Percentiles rank a stretch among this genome's conserved stretches.
These are phyloP conservation scores for Anser cygnoides DNA, from an alignment of 2,113 vertebrate genomes.

Conservation along the genomic window DNA sequence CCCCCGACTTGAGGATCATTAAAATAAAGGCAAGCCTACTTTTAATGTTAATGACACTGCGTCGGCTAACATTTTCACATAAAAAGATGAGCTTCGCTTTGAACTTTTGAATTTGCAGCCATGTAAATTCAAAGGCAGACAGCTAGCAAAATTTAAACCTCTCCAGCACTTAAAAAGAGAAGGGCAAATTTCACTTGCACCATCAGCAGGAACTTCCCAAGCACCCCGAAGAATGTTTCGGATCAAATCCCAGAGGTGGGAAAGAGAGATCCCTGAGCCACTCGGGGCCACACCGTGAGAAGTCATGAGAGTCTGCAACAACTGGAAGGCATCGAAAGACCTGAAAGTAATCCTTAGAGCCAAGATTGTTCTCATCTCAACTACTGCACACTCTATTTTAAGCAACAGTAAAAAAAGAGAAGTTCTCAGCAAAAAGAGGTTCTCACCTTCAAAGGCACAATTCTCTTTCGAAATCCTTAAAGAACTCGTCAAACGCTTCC, in stretches of 20 bases:
- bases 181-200: not conserved
- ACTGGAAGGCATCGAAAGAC: not conserved
- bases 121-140: constrained; percentile 43
- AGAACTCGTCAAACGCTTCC: not conserved
- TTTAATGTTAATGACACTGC: not conserved
- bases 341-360: not conserved
- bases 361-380: not conserved
- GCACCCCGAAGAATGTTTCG: not conserved
- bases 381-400: not conserved
- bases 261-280: not conserved
- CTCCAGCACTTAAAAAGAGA: not conserved
- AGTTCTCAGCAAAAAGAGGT: too few relatives aligned
- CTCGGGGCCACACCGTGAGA: not conserved
- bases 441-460: not conserved
- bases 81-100: not conserved
- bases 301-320: not conserved
- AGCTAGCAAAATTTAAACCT: constrained; percentile 38
- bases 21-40: not conserved
- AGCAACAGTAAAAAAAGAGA: not conserved
- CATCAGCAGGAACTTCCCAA: not conserved
- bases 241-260: not conserved
- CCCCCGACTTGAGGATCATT: not conserved
- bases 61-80: not conserved
- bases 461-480: not conserved
- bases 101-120: not conserved